Base-by-base conservation (phyloP, 2,113 vertebrate genomes). In the Furnarius figulus region DNA sequence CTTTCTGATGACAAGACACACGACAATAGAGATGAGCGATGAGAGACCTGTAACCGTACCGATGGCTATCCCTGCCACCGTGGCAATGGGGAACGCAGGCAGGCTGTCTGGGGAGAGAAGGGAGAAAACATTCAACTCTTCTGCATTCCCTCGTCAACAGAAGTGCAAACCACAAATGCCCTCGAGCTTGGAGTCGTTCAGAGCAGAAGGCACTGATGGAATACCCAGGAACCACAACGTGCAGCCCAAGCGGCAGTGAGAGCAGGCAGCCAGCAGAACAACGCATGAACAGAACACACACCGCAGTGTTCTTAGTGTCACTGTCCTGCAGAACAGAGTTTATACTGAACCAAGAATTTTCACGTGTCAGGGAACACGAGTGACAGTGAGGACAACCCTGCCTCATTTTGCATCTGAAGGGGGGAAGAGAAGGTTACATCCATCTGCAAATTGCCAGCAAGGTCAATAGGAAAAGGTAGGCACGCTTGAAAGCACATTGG, bases 21-120 rank as follows among this genome's bases (percentile, higher is more conserved):
- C 98, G 22, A 98, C 96, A 93, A 98, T 87, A 53, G 98, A 97
- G 58, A 98, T 96, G 93, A 99, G 97, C 94, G 99, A 93, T 71
- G 98, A 90, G 87, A 99, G 97, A 58, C 98, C 97, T 8, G 98
- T 90, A 59, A 99, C 94, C 78, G 98, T 98, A 10, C 98, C 98
- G 40, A 98, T 98, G 28, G 98, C 98, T 24, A 97, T 98, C 31
- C 98, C 99, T 35, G 98, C 97, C 93, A 99, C 98, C 35, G 98
- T 90, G 75, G 97, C 97, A 40, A 98, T 93, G 30, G 98, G 97
- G 84, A 98, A 98, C 67, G 91, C 75, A 5, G 98, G 95, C 94
- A 98, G 78, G 75, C 66, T 98, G 92, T 98, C 98, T 98, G 90
- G 67, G 52, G 90, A 96, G 91, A 97, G 92, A 96, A 97, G 87